Base-by-base conservation (phyloP, 1,140 invertebrate genomes). In the Trichoplusia ni region DNA sequence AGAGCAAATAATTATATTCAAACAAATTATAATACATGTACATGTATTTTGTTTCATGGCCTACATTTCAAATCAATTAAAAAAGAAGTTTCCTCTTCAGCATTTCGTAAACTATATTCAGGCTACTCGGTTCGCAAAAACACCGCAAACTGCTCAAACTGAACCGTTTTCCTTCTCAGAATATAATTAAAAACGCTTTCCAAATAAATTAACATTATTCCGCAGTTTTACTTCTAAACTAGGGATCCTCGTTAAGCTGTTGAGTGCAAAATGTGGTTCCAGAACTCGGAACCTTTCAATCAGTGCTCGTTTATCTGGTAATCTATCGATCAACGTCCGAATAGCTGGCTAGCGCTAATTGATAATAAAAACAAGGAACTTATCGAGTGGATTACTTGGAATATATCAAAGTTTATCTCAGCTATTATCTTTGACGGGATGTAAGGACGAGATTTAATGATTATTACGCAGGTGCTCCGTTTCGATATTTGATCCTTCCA, bases 201-300 rank as follows among this genome's bases (percentile, higher is more conserved):
- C 29, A 33, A 51, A 23, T 51, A 33, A 33, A 51, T 51, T 33
- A 35, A 27, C 14, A 51, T 31, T 35, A 35, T 33, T 9, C 29
- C 16, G 19, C 47, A 9, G 6, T 35, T 51, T 33, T 35, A 31
- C 27, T 33, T 51, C 47, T 21, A n/a, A 51, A 33, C 27, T 51
- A 58, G 37, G 19, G 37, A 58, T 42, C 23, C 54, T 58, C 38
- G 37, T 58, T 58, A 58, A 58, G 54, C 54, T 38, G 54, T 58
- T 58, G 54, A 58, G 54, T 58, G 54, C 54, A 58, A 58, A 58
- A 42, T 58, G 54, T 58, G 54, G 54, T 58, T 40, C 14, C 54
- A 58, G 38, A 42, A 11, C 54, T 27, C 37, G 54, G 37, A 58
- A 29, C 54, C 54, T 58, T 42, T 58, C 54, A 58, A 58, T 58